Percentiles rank a stretch among this genome's conserved stretches.
These are phyloP conservation scores for Hormaphis cornu DNA, from an alignment of 1,140 invertebrate genomes.

Conservation along the genomic window DNA sequence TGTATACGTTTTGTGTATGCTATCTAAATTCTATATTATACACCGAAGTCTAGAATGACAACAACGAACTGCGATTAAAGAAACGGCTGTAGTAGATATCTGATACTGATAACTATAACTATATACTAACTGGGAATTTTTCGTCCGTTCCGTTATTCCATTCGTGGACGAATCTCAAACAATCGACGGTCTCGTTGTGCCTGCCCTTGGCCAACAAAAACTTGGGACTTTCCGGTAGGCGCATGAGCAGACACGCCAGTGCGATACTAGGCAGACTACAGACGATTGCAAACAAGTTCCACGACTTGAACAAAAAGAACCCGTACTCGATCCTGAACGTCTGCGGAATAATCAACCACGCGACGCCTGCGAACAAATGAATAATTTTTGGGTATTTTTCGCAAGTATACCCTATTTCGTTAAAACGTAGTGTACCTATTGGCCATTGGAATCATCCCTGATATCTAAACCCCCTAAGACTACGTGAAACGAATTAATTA, in stretches of 20 bases:
- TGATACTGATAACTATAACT: neutral
- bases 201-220: slow-evolving; percentile 68
- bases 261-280: slow-evolving; percentile 78
- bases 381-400: neutral
- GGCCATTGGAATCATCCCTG: too few relatives aligned
- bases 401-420: too few relatives aligned
- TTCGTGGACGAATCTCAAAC: slow-evolving; percentile 68
- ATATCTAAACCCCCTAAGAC: too few relatives aligned
- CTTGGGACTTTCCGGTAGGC: slow-evolving; percentile 87
- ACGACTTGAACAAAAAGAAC: slow-evolving; percentile 72
- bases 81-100: too few relatives aligned
- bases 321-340: slow-evolving; percentile 35
- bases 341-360: slow-evolving; percentile 75
- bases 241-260: slow-evolving; percentile 66
- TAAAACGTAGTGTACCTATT: too few relatives aligned
- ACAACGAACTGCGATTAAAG: too few relatives aligned
- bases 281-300: slow-evolving; percentile 79
- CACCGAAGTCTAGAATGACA: neutral
- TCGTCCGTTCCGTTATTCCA: slow-evolving; percentile 67
- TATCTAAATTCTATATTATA: too few relatives aligned
- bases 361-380: slow-evolving; percentile 51
- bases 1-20: too few relatives aligned
- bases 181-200: slow-evolving; percentile 65
- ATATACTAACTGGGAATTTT: slow-evolving; percentile 50
- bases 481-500: too few relatives aligned